These are phyloP conservation scores for Galeopterus variegatus DNA, from an alignment of 2,113 vertebrate species.

Conservation along the genomic window DNA sequence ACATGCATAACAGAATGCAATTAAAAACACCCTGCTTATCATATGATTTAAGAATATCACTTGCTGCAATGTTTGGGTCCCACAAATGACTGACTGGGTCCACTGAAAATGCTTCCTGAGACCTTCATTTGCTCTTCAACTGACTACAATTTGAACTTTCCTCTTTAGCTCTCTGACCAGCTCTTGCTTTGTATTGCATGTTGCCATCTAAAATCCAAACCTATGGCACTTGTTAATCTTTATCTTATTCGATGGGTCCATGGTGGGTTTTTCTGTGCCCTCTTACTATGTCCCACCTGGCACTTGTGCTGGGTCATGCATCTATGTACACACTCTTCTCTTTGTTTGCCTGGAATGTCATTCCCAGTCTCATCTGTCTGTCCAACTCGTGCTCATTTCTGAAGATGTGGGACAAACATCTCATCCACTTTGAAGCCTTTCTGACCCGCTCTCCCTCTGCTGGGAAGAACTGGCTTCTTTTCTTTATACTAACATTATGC, in stretches of 20 bases:
- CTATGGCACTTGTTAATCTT: not conserved
- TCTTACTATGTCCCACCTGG: not conserved
- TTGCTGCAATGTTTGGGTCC: not conserved
- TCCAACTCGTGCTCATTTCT: not conserved
- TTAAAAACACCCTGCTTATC: not conserved
- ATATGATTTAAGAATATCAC: not conserved
- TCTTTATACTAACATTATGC: not conserved
- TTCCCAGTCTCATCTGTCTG: not conserved
- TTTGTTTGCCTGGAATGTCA: not conserved
- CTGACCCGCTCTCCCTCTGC: not conserved
- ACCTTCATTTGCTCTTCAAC: not conserved
- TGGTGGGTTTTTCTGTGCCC: not conserved
- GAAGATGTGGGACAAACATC: not conserved
- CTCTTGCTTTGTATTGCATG: not conserved
- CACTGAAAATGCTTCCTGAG: not conserved
- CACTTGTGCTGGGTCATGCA: not conserved
- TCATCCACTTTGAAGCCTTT: constrained; percentile 10
- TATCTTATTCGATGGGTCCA: not conserved
- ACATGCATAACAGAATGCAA: not conserved
- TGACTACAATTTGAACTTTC: not conserved
- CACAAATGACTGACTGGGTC: not conserved
- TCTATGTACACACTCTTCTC: not conserved
- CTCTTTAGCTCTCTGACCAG: not conserved
- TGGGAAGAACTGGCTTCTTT: not conserved
- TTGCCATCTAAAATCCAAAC: not conserved